phyloP scores from a whole-genome alignment of 2,113 vertebrate species.

The Gallinago undulata region DNA sequence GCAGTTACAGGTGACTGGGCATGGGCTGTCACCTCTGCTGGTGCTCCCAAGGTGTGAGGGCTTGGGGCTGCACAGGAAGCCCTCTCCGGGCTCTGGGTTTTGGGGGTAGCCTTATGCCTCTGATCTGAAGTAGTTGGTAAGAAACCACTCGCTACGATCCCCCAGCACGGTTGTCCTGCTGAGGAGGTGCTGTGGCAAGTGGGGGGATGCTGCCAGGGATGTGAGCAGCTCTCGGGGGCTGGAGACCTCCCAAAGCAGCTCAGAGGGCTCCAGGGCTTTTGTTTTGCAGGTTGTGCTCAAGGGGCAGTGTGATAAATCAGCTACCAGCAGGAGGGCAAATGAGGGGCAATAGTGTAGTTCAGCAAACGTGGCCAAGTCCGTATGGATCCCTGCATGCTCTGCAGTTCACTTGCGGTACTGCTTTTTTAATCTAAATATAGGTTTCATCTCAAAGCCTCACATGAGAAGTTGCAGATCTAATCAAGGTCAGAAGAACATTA shows the following conservation, averaged over 20 bases:
- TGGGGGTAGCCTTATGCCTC: background rate
- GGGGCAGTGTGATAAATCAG: background rate
- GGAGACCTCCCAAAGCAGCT: background rate
- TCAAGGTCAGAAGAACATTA: conserved; percentile 68
- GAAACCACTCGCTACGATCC: background rate
- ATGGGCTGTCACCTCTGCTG: rapidly evolving
- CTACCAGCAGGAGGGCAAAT: background rate
- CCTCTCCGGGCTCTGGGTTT: background rate
- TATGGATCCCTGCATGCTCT: background rate
- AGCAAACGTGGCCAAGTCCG: background rate
- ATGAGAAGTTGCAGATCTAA: conserved; percentile 64
- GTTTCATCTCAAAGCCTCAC: conserved; percentile 35
- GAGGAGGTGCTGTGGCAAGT: background rate
- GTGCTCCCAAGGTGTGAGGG: background rate
- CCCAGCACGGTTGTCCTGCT: background rate
- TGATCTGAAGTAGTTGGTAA: background rate
- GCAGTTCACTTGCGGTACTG: background rate
- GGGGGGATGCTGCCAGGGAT: background rate
- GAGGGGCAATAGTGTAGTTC: background rate
- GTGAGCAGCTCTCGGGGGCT: rapidly evolving
- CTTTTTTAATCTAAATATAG: conserved; percentile 45
- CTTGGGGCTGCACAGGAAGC: background rate
- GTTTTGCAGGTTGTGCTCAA: background rate
- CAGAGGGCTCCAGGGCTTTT: background rate
- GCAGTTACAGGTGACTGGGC: background rate